Base-by-base conservation (phyloP, 1,140 invertebrate genomes). In the Polypedilum pembai region DNA sequence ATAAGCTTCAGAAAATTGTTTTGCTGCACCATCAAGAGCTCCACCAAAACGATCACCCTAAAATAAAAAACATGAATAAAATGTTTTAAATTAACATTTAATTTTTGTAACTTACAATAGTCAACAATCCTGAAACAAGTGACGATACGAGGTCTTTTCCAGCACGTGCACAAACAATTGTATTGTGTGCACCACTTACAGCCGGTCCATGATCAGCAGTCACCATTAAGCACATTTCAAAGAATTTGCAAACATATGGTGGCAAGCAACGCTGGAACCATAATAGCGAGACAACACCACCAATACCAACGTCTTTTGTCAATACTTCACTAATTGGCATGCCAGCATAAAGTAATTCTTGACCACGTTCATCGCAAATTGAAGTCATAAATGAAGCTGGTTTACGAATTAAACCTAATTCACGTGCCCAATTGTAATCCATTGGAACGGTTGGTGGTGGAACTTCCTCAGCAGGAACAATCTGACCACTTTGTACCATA, bases 121-220 rank as follows among this genome's bases (percentile, higher is more conserved):
- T 99, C 4, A 99, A 85, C 15, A 99, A 86, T 40, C 98, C 98
- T 77, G 96, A 98, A 56, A 98, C 94, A 8, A 96, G 94, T 24
- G 94, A 97, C 1, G 97, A 99, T 69, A 99, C 94, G 21, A 99
- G 87, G 88, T 99, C 98, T 86, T 99, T 99, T 18, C 98, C 98
- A 72, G 98, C 98, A 76, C 98, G 84, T 1, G 98, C 97, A 80
- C 96, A 98, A 7, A 99, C 98, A 82, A 99, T 99, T 15, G 98
- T 99, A 82, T 99, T 99, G 82, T 99, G 98, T 0, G 98, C 98
- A 17, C 98, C 98, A 8, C 95, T 98, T 0, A 99, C 98, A 10
- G 98, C 98, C 0, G 98, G 98, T 24, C 98, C 98, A 82, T 99
- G 98, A 85, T 99, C 98, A 73, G 98, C 98, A 0, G 98, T 99